These are phyloP conservation scores for Psittacara wagleri DNA, from an alignment of 2,113 vertebrate genomes.

Conservation along the genomic window DNA sequence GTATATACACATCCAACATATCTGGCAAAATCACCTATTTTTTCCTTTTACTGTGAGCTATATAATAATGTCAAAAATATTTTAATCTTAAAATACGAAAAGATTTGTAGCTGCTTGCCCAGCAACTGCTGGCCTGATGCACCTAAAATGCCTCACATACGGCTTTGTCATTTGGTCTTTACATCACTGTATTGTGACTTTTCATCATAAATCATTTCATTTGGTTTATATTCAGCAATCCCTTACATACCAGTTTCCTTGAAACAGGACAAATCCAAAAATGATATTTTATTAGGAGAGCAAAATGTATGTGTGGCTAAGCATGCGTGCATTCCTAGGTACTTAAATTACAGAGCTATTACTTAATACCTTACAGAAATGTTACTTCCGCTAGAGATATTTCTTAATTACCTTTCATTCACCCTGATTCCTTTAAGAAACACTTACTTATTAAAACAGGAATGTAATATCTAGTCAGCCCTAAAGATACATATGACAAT, in stretches of 20 bases:
- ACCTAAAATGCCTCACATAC: neutral
- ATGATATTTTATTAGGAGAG: neutral
- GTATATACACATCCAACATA: neutral
- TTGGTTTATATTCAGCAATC: neutral
- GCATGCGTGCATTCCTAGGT: neutral
- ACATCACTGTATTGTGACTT: neutral
- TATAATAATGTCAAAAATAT: neutral
- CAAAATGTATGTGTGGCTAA: neutral
- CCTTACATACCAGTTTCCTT: neutral
- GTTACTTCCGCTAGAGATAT: neutral
- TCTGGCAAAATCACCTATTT: neutral
- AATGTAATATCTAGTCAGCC: neutral
- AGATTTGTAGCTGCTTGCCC: neutral
- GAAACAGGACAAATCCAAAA: neutral
- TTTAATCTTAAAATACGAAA: neutral
- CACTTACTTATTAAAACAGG: neutral
- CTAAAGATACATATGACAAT: neutral
- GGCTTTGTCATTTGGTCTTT: neutral
- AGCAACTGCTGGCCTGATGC: neutral
- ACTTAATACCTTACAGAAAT: neutral
- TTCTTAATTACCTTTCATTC: neutral
- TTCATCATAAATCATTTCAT: neutral
- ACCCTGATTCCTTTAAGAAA: neutral
- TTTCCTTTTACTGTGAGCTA: neutral
- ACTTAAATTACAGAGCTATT: neutral